phyloP scores from a whole-genome alignment of 2,797 vertebrate genomes.

The Sciaenops ocellatus region DNA sequence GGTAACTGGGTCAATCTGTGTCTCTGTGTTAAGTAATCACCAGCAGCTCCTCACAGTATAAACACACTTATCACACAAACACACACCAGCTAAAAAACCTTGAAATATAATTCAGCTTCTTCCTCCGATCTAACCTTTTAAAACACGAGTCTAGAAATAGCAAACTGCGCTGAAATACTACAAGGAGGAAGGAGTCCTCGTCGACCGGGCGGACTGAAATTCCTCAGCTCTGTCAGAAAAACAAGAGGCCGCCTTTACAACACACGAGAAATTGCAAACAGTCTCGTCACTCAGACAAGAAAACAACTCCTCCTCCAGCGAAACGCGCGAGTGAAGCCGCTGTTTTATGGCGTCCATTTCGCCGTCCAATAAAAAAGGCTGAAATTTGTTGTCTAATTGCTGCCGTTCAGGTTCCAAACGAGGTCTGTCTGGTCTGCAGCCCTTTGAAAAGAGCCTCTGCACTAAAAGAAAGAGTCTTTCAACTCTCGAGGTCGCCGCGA shows the following conservation, averaged over 20 bases:
- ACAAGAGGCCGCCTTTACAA: slow-evolving; percentile 26
- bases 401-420: slow-evolving; percentile 22
- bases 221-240: slow-evolving; percentile 63
- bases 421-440: slow-evolving; percentile 3
- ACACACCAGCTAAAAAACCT: neutral
- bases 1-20: slow-evolving; percentile 77
- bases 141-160: slow-evolving; percentile 35
- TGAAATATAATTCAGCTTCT: neutral
- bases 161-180: slow-evolving; percentile 52
- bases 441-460: slow-evolving; percentile 13
- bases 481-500: neutral
- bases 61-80: slow-evolving; percentile 23
- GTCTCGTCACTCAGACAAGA: slow-evolving; percentile 35
- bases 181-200: slow-evolving; percentile 28
- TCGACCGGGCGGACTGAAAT: slow-evolving; percentile 41
- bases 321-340: neutral
- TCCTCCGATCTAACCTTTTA: neutral
- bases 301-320: slow-evolving; percentile 32
- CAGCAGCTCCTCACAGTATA: slow-evolving; percentile 34
- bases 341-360: slow-evolving; percentile 31
- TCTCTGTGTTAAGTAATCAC: slow-evolving; percentile 42
- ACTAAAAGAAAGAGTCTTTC: neutral
- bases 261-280: slow-evolving; percentile 25
- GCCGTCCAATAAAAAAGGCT: slow-evolving; percentile 25
- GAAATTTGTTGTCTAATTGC: slow-evolving; percentile 37